Conservation (phyloP, 2,888 invertebrate genomes). For the Ormia ochracea region DNA sequence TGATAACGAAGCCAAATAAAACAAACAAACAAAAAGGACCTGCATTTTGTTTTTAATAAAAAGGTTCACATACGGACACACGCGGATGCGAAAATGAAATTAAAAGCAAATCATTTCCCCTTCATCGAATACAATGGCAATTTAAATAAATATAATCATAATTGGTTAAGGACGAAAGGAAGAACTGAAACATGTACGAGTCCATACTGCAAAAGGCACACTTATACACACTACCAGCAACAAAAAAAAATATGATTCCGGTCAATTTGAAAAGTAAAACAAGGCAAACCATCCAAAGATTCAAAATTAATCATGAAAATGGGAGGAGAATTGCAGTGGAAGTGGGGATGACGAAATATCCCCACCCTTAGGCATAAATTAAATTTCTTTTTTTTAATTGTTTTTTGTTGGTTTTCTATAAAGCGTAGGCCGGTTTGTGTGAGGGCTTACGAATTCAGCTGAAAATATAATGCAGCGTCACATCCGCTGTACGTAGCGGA, state of each 20-base stretch:
- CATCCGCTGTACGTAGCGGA: conserved; percentile 64
- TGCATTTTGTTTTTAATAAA: conserved; percentile 9
- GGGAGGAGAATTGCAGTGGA: background rate
- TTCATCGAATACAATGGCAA: conserved; percentile 53
- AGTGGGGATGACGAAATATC: background rate
- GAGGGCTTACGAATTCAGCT: conserved; percentile 12
- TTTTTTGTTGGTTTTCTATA: background rate
- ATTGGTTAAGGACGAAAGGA: conserved; percentile 35
- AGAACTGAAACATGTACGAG: background rate
- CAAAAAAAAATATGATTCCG: conserved; percentile 67
- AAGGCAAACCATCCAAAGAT: conserved; percentile 39
- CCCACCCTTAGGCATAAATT: conserved; percentile 57
- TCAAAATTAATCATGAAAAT: background rate
- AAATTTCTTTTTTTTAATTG: conserved; percentile 42
- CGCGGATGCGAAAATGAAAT: conserved; percentile 21
- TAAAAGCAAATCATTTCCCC: conserved; percentile 65
- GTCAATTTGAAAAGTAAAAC: conserved; percentile 68
- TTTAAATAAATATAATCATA: conserved; percentile 60
- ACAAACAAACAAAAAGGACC: conserved; percentile 37
- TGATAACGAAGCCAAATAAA: conserved; percentile 53
- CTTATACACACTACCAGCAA: background rate
- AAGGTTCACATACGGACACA: background rate
- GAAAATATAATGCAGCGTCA: conserved; percentile 63
- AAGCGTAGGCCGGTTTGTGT: background rate
- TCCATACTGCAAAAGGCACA: background rate